Percentiles rank a stretch among this genome's conserved stretches.
Conservation (phyloP, 2,113 vertebrate species). For the Chitala chitala region DNA sequence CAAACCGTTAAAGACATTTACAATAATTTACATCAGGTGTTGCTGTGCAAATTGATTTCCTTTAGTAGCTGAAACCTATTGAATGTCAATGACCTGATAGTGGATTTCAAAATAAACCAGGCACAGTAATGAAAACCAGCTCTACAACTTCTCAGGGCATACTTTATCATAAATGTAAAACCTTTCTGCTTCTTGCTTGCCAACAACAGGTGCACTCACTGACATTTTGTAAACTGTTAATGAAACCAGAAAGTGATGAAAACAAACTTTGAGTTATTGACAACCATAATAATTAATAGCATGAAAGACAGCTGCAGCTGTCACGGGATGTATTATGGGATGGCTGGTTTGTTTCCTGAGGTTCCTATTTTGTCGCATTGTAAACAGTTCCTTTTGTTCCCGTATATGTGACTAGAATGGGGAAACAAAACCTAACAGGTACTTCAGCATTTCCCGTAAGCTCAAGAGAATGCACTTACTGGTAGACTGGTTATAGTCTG, state of each 20-base stretch:
- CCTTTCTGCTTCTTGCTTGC: no score
- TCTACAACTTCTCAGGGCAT: no score
- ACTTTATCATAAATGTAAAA: no score
- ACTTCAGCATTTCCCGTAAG: not conserved
- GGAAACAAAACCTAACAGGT: not conserved
- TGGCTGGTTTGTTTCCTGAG: not conserved
- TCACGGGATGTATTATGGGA: not conserved
- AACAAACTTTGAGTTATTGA: not conserved
- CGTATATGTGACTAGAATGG: not conserved
- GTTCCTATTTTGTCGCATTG: not conserved
- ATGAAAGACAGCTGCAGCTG: not conserved
- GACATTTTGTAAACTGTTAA: no score
- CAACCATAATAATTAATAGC: not conserved
- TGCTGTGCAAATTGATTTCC: no score
- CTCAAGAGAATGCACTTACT: not conserved
- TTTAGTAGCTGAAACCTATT: no score
- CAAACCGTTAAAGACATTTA: no score
- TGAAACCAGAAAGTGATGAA: not conserved
- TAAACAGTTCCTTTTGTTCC: not conserved
- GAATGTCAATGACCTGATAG: no score
- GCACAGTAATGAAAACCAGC: no score
- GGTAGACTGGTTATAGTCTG: not conserved
- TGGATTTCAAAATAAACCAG: no score
- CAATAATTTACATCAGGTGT: no score
- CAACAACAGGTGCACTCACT: no score